Conservation (phyloP, 2,888 invertebrate genomes). For the Serripes groenlandicus region DNA sequence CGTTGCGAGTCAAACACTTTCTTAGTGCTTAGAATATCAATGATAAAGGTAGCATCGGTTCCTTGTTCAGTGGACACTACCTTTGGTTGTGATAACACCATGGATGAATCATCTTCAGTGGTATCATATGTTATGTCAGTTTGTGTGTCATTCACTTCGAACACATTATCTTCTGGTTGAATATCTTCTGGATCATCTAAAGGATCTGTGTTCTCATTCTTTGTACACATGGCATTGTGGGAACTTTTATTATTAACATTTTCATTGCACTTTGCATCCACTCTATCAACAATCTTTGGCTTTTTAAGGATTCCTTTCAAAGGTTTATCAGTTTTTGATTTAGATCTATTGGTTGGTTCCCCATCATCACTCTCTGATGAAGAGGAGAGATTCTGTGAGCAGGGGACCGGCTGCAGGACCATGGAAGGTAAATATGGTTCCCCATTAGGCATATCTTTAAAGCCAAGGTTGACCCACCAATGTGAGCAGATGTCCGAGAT, state of each 20-base stretch:
- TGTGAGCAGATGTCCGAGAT: conserved; percentile 98
- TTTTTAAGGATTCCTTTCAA: conserved; percentile 75
- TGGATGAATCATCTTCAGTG: background rate
- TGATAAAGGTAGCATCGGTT: conserved; percentile 29
- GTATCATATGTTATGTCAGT: conserved; percentile 7
- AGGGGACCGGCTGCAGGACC: conserved; percentile 66
- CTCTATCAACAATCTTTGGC: conserved; percentile 63
- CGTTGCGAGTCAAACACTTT: conserved; percentile 79
- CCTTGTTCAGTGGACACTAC: background rate
- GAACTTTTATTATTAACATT: conserved; percentile 31
- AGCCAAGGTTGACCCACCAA: conserved; percentile 95
- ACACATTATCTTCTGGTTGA: conserved; percentile 40
- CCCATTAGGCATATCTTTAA: conserved; percentile 76
- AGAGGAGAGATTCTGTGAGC: conserved; percentile 70
- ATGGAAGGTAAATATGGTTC: conserved; percentile 73
- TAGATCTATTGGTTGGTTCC: conserved; percentile 63
- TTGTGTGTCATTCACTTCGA: conserved; percentile 7
- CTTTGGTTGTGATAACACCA: conserved; percentile 5
- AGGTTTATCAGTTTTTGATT: conserved; percentile 66
- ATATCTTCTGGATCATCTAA: conserved; percentile 32
- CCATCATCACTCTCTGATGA: conserved; percentile 74
- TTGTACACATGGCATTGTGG: conserved; percentile 20
- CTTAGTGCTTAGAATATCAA: conserved; percentile 26
- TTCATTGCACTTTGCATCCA: conserved; percentile 49
- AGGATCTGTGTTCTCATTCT: conserved; percentile 49